Conservation (phyloP, 2,888 invertebrate species). For the Stenodera caucasica region DNA sequence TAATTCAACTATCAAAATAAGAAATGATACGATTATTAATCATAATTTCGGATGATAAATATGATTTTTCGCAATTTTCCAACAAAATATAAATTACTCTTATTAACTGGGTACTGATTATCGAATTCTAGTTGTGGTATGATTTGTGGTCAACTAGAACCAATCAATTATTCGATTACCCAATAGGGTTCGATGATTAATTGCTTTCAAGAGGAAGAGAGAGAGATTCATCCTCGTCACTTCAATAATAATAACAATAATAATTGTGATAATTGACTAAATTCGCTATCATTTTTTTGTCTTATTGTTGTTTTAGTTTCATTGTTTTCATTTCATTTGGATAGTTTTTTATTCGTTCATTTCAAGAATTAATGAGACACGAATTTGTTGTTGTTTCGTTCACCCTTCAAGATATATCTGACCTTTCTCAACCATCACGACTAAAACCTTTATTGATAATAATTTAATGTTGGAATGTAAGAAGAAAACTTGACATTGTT, state of each 20-base stretch:
- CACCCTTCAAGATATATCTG: conserved; percentile 1
- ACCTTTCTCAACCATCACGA: conserved; percentile 1
- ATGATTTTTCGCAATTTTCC: neutral
- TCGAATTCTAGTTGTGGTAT: neutral
- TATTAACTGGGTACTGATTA: neutral
- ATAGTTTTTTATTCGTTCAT: neutral
- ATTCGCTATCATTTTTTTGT: neutral
- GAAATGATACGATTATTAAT: neutral
- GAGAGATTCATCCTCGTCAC: no score
- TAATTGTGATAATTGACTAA: neutral
- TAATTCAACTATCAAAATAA: no score
- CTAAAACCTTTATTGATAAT: conserved; percentile 7
- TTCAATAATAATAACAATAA: no score
- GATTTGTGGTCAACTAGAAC: conserved; percentile 16
- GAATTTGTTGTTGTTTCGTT: conserved; percentile 7
- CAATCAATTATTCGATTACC: conserved; percentile 19
- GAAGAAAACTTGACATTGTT: conserved; percentile 3
- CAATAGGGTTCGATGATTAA: conserved; percentile 13
- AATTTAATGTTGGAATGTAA: conserved; percentile 4
- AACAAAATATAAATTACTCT: neutral
- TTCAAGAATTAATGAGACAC: neutral
- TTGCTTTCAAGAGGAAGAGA: conserved; percentile 12
- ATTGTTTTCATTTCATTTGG: no score
- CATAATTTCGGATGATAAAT: neutral
- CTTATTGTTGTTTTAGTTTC: no score